Percentiles rank a stretch among this genome's conserved stretches.
These are phyloP conservation scores for Callyntrura guangdongensis DNA, from an alignment of 2,888 invertebrate genomes.

Conservation along the genomic window DNA sequence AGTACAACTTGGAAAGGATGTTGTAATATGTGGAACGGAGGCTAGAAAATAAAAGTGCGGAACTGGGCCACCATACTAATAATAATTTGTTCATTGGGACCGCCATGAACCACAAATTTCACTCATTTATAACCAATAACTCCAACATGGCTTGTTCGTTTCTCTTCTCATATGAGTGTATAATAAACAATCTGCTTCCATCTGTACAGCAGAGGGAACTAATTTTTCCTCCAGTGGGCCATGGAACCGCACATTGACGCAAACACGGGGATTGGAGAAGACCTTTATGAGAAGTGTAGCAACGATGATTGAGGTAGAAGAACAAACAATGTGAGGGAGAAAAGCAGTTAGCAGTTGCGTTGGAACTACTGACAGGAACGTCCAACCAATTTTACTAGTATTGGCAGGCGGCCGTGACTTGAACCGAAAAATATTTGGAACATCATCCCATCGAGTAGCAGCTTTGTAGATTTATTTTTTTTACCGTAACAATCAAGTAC, in stretches of 20 bases:
- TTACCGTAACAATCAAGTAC: no score
- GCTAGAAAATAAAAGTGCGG: background rate
- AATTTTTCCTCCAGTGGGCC: background rate
- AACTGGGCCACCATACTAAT: background rate
- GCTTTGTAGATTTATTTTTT: no score
- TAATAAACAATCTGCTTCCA: background rate
- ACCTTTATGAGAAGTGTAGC: background rate
- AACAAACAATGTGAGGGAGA: constrained; percentile 32
- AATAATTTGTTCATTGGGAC: background rate
- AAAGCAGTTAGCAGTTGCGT: background rate
- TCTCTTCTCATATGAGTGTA: no score
- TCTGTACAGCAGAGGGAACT: background rate
- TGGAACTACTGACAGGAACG: no score
- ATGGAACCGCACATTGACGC: background rate
- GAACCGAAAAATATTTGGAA: no score
- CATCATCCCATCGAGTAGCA: no score
- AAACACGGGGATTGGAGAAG: background rate
- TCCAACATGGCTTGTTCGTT: no score
- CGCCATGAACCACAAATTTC: background rate
- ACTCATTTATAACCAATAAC: background rate
- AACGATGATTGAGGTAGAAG: constrained; percentile 31
- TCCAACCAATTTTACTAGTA: background rate
- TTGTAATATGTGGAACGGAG: background rate
- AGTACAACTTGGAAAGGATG: background rate
- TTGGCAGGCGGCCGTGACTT: background rate